phyloP scores from a whole-genome alignment of 1,140 invertebrate genomes.

The Lethrus apterus region DNA sequence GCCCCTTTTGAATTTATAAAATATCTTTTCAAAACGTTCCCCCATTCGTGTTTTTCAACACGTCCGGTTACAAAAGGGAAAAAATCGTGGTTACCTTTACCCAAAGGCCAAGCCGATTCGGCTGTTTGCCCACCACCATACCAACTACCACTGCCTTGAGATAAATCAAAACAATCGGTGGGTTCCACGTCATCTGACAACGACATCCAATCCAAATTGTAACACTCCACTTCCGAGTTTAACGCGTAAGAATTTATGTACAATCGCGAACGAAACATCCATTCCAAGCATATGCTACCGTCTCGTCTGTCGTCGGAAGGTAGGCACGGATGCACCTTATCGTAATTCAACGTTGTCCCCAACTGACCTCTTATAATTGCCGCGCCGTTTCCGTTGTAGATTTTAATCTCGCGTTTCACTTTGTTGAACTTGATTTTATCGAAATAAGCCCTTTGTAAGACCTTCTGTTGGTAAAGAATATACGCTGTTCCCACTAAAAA shows the following conservation, averaged over 20 bases:
- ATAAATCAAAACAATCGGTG: constrained; percentile 77
- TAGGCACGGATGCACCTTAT: constrained; percentile 64
- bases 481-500: constrained; percentile 77
- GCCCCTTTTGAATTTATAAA: constrained; percentile 80
- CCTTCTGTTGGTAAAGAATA: constrained; percentile 72
- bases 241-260: constrained; percentile 57
- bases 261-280: constrained; percentile 65
- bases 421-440: constrained; percentile 77
- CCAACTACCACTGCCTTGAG: constrained; percentile 59
- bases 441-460: constrained; percentile 73
- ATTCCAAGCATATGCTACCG: constrained; percentile 68
- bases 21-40: constrained; percentile 71
- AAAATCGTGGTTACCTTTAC: constrained; percentile 60
- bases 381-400: constrained; percentile 60
- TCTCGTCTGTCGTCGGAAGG: constrained; percentile 50
- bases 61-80: constrained; percentile 78
- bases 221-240: constrained; percentile 59
- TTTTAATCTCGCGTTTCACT: constrained; percentile 63
- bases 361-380: constrained; percentile 66
- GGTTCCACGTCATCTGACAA: constrained; percentile 54
- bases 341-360: constrained; percentile 50
- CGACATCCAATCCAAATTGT: constrained; percentile 75
- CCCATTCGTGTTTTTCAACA: constrained; percentile 67
- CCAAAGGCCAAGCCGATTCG: constrained; percentile 71
- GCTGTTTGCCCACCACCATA: constrained; percentile 74